Percentiles rank a stretch among this genome's conserved stretches.
Evolutionary conservation across 2,888 invertebrate species (phyloP).

Genomic region (Drosophila atroscutellata): DNA sequence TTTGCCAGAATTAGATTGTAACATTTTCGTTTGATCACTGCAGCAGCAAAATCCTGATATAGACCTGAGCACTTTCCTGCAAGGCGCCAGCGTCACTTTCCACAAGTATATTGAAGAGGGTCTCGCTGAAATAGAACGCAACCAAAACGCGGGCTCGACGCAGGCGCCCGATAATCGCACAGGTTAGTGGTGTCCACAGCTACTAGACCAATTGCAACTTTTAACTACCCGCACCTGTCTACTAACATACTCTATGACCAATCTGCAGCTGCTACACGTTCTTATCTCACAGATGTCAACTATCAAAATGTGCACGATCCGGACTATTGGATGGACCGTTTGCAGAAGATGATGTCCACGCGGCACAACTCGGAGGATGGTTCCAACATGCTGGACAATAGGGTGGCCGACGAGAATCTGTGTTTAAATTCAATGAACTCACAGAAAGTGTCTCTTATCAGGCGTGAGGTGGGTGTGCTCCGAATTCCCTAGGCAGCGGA

Average conservation of each 20-base stretch:
- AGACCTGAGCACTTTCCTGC: constrained; percentile 84
- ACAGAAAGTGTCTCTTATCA: constrained; percentile 83
- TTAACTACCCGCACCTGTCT: constrained; percentile 50
- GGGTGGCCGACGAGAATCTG: constrained; percentile 84
- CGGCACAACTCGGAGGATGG: constrained; percentile 73
- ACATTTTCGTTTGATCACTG: constrained; percentile 3
- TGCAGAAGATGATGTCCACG: constrained; percentile 81
- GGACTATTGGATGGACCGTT: constrained; percentile 84
- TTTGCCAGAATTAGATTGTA: not conserved
- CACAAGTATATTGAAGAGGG: constrained; percentile 85
- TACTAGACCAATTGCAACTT: constrained; percentile 13
- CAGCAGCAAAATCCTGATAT: constrained; percentile 84
- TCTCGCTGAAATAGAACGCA: constrained; percentile 83
- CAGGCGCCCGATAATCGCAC: constrained; percentile 68
- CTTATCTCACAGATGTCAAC: constrained; percentile 78
- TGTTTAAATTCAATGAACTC: constrained; percentile 83
- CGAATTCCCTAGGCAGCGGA: not conserved
- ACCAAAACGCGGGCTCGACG: constrained; percentile 50
- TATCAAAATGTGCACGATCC: constrained; percentile 78
- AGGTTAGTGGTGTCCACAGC: constrained; percentile 49
- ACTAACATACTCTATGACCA: constrained; percentile 53
- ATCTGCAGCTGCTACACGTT: constrained; percentile 73
- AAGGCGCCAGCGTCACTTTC: constrained; percentile 84
- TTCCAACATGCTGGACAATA: constrained; percentile 83
- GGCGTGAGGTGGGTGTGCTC: constrained; percentile 80